Evolutionary conservation across 2,888 invertebrate genomes (phyloP), one percentile per base, ranked within the genome.

Genomic region (Perdita meconis): DNA sequence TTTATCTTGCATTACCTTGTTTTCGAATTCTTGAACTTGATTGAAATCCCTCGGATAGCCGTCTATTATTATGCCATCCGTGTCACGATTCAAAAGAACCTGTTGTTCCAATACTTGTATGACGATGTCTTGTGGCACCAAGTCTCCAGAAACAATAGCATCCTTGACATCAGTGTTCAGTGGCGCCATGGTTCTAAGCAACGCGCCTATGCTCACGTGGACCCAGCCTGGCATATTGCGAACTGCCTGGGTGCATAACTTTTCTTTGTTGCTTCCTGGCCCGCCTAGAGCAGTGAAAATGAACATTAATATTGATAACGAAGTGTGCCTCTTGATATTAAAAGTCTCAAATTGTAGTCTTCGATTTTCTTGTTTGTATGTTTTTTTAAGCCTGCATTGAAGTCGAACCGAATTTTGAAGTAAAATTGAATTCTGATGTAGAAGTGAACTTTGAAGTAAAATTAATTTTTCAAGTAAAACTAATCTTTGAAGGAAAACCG

Each of bases 11-110:
- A 30, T 30, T 30, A 98, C 98, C 95, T 97, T 97, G 69, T 94
- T 95, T 93, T 99, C 97, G 92, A 99, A 99, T 88, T 95, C 95
- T 64, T 95, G 94, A 84, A 97, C 96, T 93, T 99, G 99, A 59
- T 95, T 95, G 90, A 98, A 93, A 89, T 98, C 98, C 68, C 99
- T 94, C 0, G 99, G 99, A 92, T 97, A 99, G 0, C 99, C 99
- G 88, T 99, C 99, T 67, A 99, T 95, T 70, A 99, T 95, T 72
- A 98, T 95, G 2, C 98, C 98, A 47, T 94, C 94, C 0, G 89
- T 90, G 56, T 91, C 88, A 1, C 90, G 89, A 80, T 92, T 90
- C 1, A 88, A 56, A 2, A 89, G 75, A 80, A 97, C 94, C 34
- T 96, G 95, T 1, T 93, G 94, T 72, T 96, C 95, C 59, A 99